Base-by-base conservation (phyloP, 2,888 invertebrate genomes). In the Polyommatus icarus region DNA sequence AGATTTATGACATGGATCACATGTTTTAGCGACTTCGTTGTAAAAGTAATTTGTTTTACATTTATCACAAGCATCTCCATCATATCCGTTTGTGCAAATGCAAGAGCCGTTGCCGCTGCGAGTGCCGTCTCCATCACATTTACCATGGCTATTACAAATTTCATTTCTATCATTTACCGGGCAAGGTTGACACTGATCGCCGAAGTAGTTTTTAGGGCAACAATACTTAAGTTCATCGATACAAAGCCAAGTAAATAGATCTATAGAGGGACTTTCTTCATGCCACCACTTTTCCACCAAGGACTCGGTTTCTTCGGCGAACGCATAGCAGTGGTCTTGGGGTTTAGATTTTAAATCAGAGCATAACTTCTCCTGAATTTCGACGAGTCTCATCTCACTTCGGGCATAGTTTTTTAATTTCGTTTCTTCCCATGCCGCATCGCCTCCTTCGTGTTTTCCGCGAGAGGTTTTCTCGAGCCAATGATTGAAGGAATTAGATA, bases 81-180 rank as follows among this genome's bases (percentile, higher is more conserved):
- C 84, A 87, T 98, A 99, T 10, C 98, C 99, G 78, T 87, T 88
- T 83, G 97, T 96, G 89, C 99, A 99, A 73, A 95, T 92, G 89
- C 99, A 99, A 84, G 96, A 95, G 0, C 99, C 99, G 89, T 97
- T 98, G 4, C 99, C 99, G 88, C 97, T 97, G 54, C 99, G 95
- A 0, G 98, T 99, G 0, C 99, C 99, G 77, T 96, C 96, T n/a
- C 99, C 99, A 82, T 95, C 91, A 85, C 95, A 95, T 84, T 95
- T 95, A 15, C 99, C 99, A 91, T 96, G 96, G 36, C 96, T 97
- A 84, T 93, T 95, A 88, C 99, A 99, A 79, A 98, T 93, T 80
- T 95, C 94, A 82, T 96, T 95, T 76, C 88, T 83, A 18, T 80
- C 84, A 80, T 86, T 86, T 75, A 84, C 76, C 12, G 96, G 96